A percentile compares a stretch with the other conserved stretches of the same genome.
Evolutionary conservation across 2,888 invertebrate genomes (phyloP).

Genomic region (Terebella lapidaria): DNA sequence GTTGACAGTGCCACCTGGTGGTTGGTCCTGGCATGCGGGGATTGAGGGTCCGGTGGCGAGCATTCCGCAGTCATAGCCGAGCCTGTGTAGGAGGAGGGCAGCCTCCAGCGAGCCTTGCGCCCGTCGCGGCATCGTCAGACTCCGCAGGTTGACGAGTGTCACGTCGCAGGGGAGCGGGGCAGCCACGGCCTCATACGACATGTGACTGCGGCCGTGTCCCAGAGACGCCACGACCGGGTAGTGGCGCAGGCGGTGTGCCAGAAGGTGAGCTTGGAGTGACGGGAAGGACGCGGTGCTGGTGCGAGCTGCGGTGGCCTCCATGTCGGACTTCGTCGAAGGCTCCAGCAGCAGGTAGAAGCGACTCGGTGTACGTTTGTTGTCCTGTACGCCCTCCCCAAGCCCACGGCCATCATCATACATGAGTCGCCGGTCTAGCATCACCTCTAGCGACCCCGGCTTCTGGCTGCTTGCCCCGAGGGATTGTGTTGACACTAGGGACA

Average conservation of each 20-base stretch:
- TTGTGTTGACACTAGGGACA: conserved; percentile 42
- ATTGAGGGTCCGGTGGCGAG: conserved; percentile 38
- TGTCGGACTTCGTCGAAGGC: not conserved
- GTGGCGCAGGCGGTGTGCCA: conserved; percentile 62
- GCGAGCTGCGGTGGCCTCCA: not conserved
- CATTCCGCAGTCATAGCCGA: conserved; percentile 60
- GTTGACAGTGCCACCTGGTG: not conserved
- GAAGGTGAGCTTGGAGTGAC: conserved; percentile 62
- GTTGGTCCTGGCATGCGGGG: not conserved
- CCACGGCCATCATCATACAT: conserved; percentile 45
- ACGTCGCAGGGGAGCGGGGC: conserved; percentile 55
- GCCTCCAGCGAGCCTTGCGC: conserved; percentile 36
- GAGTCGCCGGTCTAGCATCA: conserved; percentile 49
- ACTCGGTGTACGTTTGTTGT: conserved; percentile 27
- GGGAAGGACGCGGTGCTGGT: conserved; percentile 37
- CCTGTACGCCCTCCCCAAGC: conserved; percentile 43
- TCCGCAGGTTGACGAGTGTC: conserved; percentile 54
- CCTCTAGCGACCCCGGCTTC: conserved; percentile 40
- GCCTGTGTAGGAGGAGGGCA: conserved; percentile 63
- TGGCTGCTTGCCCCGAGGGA: conserved; percentile 45
- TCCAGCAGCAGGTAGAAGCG: conserved; percentile 23
- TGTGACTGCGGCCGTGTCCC: not conserved
- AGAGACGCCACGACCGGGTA: conserved; percentile 40
- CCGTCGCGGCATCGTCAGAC: conserved; percentile 23
- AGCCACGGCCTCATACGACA: conserved; percentile 9